phyloP scores from a whole-genome alignment of 2,888 invertebrate species.

The Tethea ocularis region DNA sequence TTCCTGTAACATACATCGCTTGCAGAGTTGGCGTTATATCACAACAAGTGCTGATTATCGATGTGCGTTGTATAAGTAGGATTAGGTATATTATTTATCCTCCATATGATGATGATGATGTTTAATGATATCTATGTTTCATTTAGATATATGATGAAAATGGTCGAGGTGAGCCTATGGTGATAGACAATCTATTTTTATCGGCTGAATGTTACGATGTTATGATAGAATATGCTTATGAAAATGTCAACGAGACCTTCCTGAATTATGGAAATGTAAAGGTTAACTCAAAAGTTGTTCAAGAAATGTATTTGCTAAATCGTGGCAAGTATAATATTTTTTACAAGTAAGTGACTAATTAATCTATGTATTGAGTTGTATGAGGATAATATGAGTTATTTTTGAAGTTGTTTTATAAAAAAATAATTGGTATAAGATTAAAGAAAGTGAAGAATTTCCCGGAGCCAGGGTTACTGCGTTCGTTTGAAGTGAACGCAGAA shows the following conservation, averaged over 20 bases:
- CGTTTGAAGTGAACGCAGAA: constrained; percentile 63
- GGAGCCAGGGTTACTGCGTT: constrained; percentile 63
- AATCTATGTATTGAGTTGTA: too few species aligned
- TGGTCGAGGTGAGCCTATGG: constrained; percentile 72
- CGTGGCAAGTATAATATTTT: constrained; percentile 83
- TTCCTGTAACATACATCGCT: constrained; percentile 78
- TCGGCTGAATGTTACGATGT: constrained; percentile 86
- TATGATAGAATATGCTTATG: constrained; percentile 77
- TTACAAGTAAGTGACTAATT: constrained; percentile 70
- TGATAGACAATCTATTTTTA: constrained; percentile 67
- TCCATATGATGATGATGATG: background rate
- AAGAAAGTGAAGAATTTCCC: constrained; percentile 77
- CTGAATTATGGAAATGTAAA: constrained; percentile 84
- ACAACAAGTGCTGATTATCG: constrained; percentile 64
- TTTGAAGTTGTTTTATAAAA: background rate
- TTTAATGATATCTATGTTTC: constrained; percentile 8
- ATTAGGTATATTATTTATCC: background rate
- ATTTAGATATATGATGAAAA: constrained; percentile 72
- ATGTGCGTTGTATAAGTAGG: constrained; percentile 57
- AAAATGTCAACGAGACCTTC: constrained; percentile 65
- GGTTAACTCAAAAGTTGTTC: constrained; percentile 75
- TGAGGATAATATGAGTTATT: too few species aligned
- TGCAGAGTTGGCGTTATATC: constrained; percentile 67
- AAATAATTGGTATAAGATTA: constrained; percentile 43
- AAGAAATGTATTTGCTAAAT: constrained; percentile 81